Evolutionary conservation across 2,888 invertebrate genomes (phyloP), one percentile per base, ranked within the genome.

Genomic region (Nycteola revayana): DNA sequence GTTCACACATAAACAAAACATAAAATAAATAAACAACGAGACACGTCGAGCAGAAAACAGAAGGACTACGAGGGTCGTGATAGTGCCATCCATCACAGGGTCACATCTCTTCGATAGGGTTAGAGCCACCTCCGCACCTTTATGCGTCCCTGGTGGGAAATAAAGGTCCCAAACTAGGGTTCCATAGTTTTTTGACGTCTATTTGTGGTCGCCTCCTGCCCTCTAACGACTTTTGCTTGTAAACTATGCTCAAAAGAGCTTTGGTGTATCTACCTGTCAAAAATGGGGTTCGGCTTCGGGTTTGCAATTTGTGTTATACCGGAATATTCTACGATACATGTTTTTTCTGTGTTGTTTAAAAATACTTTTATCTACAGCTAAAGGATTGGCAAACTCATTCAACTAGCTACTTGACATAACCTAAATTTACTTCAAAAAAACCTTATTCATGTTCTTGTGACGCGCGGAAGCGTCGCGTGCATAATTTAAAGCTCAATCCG

Each of bases 31-130:
- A 87, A 85, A 82, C 78, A 79, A 84, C 60, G 60, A 73, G 71
- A 66, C 61, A 60, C 59, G 66, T 61, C 65, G 66, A 61, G 65
- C 67, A 70, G 70, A 60, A 66, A 73, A 73, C 76, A 78, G 79
- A 69, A 80, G 79, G 80, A 79, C 70, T 58, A 67, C 70, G 66
- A 77, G 83, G 82, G 84, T 74, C 69, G 71, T 71, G 80, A 81
- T 80, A 77, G 83, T 73, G 76, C 81, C 78, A 88, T 88, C 84
- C 79, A 85, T 88, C 88, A 84, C 76, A 54, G 75, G 82, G 82
- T 78, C 83, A 78, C 85, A 81, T 82, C 72, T 67, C 76, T 81
- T 84, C 87, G 87, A 87, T 88, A 88, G 88, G 88, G 87, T 88
- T 88, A 86, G 81, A 79, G 74, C 79, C 79, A 79, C 73, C 79